These are phyloP conservation scores for Ochotona princeps DNA, from an alignment of 2,113 vertebrate genomes.

Conservation along the genomic window DNA sequence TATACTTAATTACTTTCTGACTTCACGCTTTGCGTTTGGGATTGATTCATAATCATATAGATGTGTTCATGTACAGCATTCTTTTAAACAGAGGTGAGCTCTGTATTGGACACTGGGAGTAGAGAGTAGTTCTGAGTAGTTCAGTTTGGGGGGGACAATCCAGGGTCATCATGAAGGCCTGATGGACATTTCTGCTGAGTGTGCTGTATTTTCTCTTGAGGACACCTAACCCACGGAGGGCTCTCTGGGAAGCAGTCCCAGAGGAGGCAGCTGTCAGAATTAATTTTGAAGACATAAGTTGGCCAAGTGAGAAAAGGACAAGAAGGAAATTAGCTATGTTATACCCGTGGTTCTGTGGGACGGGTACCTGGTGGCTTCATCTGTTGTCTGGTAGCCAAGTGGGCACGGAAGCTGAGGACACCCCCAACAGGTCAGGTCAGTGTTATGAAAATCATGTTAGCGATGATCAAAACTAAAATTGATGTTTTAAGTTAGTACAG, in stretches of 20 bases:
- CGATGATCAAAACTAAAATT: not conserved
- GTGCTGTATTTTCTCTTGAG: not conserved
- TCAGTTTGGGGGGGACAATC: not conserved
- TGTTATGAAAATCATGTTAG: not conserved
- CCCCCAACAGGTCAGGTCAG: not conserved
- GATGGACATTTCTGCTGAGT: not conserved
- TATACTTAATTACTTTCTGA: slow-evolving; percentile 33
- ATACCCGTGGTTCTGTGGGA: not conserved
- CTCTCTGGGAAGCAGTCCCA: not conserved
- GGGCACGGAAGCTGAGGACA: not conserved
- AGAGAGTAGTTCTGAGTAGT: not conserved
- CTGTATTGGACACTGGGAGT: not conserved
- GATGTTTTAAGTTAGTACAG: not conserved
- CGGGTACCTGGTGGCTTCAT: not conserved
- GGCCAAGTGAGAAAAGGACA: not conserved
- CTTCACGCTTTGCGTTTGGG: not conserved
- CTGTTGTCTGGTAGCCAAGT: not conserved
- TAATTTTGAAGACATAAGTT: not conserved
- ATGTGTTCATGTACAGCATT: not conserved
- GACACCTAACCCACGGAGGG: not conserved
- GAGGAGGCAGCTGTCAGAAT: not conserved
- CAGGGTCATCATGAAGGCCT: not conserved
- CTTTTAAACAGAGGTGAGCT: not conserved
- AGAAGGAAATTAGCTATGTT: not conserved
- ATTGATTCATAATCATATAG: slow-evolving; percentile 27